Evolutionary conservation across 2,113 vertebrate genomes (phyloP).

Genomic region (Microtus oregoni): DNA sequence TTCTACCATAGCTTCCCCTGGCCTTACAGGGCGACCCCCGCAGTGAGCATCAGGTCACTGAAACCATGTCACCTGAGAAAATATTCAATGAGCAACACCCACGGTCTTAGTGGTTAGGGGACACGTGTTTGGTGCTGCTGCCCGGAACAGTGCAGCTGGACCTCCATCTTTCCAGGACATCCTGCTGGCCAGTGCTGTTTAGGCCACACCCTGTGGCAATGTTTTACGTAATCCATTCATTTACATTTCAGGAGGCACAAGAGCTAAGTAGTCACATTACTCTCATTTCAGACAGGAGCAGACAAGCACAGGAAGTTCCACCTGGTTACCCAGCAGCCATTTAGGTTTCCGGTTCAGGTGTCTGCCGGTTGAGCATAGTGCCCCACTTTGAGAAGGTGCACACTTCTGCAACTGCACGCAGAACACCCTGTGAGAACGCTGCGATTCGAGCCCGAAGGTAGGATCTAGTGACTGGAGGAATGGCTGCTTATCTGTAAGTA

Average conservation of each 20-base stretch:
- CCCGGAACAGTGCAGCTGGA: not conserved
- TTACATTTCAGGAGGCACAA: not conserved
- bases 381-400: not conserved
- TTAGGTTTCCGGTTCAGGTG: not conserved
- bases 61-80: not conserved
- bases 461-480: constrained; percentile 8
- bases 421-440: not conserved
- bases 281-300: not conserved
- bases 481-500: constrained; percentile 7
- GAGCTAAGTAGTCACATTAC: not conserved
- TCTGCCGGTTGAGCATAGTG: not conserved
- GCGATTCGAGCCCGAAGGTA: not conserved
- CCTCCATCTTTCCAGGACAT: not conserved
- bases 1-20: not conserved
- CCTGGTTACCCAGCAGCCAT: not conserved
- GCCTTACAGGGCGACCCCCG: not conserved
- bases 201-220: not conserved
- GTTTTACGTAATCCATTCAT: not conserved
- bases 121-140: not conserved
- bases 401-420: fast-evolving
- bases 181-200: not conserved
- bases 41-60: not conserved
- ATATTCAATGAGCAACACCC: not conserved
- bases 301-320: not conserved
- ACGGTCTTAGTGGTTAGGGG: not conserved